These are phyloP conservation scores for Aporophyla nigra DNA, from an alignment of 2,888 invertebrate genomes.

Conservation along the genomic window DNA sequence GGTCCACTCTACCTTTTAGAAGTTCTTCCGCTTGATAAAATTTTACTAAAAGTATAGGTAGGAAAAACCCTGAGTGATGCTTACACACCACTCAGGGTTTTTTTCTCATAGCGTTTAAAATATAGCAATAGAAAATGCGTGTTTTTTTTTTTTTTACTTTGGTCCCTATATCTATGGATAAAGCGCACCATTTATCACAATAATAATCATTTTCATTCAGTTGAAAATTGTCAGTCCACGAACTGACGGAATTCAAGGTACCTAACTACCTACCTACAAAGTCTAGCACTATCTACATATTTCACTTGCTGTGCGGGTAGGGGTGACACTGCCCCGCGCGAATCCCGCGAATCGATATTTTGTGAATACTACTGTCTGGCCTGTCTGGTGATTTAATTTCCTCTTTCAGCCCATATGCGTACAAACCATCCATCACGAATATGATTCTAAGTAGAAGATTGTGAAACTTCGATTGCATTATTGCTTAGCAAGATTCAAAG, in stretches of 20 bases:
- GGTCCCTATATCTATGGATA: not conserved
- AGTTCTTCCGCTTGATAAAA: conserved; percentile 4
- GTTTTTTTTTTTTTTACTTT: not conserved
- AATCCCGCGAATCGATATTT: conserved; percentile 26
- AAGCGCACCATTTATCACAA: not conserved
- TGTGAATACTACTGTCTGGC: conserved; percentile 28
- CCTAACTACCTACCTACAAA: not conserved
- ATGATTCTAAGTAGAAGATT: not conserved
- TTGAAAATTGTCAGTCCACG: not conserved
- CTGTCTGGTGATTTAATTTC: conserved; percentile 33
- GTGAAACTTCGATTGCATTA: not conserved
- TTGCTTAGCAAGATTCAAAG: not conserved
- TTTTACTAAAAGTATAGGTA: not conserved
- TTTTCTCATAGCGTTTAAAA: not conserved
- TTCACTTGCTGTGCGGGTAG: conserved; percentile 21
- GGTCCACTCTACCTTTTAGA: not conserved
- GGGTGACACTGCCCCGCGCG: conserved; percentile 16
- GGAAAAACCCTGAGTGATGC: not conserved
- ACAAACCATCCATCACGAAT: not conserved
- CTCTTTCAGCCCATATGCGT: not conserved
- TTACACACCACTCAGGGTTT: not conserved
- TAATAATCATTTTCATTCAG: not conserved
- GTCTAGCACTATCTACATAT: conserved; percentile 15
- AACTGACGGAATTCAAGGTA: not conserved
- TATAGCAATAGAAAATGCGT: not conserved